Conservation (phyloP, 2,113 vertebrate species). For the Perca fluviatilis region DNA sequence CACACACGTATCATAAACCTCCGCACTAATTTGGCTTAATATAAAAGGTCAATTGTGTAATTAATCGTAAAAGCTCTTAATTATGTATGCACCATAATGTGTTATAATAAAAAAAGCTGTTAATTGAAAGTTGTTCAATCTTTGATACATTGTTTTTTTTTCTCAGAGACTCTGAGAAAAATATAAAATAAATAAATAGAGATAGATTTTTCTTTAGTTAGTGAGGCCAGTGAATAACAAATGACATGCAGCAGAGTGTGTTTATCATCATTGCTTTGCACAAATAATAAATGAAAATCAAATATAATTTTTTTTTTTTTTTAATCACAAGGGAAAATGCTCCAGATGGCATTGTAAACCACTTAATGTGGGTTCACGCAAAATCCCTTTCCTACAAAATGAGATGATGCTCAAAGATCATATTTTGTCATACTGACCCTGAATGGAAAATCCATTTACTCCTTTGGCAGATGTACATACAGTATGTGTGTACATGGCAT, state of each 20-base stretch:
- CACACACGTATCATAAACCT: background rate
- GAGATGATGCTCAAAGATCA: slow-evolving; percentile 3
- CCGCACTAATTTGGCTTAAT: background rate
- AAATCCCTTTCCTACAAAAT: slow-evolving; percentile 18
- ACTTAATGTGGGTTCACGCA: slow-evolving; percentile 13
- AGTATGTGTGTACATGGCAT: too few species aligned
- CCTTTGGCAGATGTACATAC: too few species aligned
- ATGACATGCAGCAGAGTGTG: background rate
- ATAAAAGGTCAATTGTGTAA: background rate
- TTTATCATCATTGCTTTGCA: slow-evolving; percentile 10
- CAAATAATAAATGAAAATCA: slow-evolving; percentile 25
- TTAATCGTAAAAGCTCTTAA: background rate
- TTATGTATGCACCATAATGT: too few species aligned
- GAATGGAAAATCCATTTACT: background rate
- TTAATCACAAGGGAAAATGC: slow-evolving; percentile 10
- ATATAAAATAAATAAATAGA: background rate
- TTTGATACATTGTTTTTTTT: background rate
- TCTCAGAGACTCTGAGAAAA: background rate
- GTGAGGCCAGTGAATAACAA: slow-evolving; percentile 6
- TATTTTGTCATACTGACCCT: background rate
- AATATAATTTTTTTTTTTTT: slow-evolving; percentile 12
- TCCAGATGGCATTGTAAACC: slow-evolving; percentile 45
- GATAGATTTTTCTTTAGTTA: slow-evolving; percentile 17
- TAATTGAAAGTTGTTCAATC: background rate
- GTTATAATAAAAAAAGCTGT: too few species aligned